Conservation (phyloP, 2,888 invertebrate species). For the Rotaria sp. region DNA sequence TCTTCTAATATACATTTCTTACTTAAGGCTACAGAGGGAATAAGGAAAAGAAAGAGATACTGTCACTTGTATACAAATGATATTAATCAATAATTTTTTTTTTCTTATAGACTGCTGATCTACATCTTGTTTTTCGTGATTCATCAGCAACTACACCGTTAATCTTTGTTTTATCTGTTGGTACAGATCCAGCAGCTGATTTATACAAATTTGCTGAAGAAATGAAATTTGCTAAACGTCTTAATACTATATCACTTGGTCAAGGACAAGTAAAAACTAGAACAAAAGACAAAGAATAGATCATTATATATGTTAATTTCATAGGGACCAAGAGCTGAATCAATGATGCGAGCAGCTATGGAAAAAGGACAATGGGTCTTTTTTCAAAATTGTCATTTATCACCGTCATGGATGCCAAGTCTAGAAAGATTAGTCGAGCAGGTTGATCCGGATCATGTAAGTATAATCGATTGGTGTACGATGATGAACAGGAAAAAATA, state of each 20-base stretch:
- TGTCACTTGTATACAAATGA: background rate
- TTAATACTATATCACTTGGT: constrained; percentile 76
- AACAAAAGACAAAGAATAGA: background rate
- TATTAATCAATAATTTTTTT: background rate
- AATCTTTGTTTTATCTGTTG: constrained; percentile 56
- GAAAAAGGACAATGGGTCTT: constrained; percentile 79
- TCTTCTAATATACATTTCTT: background rate
- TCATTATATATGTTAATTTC: background rate
- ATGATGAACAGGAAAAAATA: too few relatives aligned
- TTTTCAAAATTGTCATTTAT: constrained; percentile 80
- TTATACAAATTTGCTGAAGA: constrained; percentile 58
- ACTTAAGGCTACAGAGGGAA: too few relatives aligned
- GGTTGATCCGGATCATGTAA: constrained; percentile 64
- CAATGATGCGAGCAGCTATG: constrained; percentile 67
- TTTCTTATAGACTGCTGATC: constrained; percentile 50
- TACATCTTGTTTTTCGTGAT: constrained; percentile 55
- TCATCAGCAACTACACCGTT: constrained; percentile 56
- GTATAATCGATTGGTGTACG: background rate
- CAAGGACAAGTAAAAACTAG: constrained; percentile 66
- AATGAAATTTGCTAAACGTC: constrained; percentile 59
- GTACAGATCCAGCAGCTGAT: constrained; percentile 57
- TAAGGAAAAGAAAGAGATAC: background rate
- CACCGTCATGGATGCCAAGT: constrained; percentile 80
- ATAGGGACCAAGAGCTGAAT: constrained; percentile 69
- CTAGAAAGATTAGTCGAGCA: constrained; percentile 72